A percentile compares a stretch with the other conserved stretches of the same genome.
Conservation (phyloP, 1,140 invertebrate genomes). For the Lucilia cuprina region DNA sequence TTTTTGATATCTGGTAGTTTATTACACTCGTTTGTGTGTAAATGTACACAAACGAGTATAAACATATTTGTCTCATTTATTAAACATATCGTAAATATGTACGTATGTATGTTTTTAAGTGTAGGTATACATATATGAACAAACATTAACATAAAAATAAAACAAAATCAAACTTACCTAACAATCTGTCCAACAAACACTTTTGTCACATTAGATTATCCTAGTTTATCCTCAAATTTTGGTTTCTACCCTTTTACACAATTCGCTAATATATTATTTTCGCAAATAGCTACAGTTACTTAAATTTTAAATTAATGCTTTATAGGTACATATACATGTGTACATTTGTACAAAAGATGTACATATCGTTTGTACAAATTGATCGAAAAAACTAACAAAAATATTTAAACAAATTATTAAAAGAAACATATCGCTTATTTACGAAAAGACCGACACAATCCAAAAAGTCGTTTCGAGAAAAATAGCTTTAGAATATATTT, state of each 20-base stretch:
- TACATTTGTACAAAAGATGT: too few species aligned
- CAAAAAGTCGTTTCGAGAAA: too few species aligned
- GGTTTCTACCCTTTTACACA: constrained; percentile 37
- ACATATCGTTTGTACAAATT: too few species aligned
- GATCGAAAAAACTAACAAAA: too few species aligned
- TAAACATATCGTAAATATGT: not conserved
- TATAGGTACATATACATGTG: too few species aligned
- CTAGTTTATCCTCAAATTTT: constrained; percentile 37
- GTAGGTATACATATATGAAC: not conserved
- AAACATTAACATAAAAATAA: constrained; percentile 17
- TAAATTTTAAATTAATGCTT: too few species aligned
- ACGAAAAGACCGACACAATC: too few species aligned
- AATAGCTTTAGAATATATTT: too few species aligned
- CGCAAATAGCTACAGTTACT: too few species aligned
- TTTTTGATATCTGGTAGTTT: constrained; percentile 17
- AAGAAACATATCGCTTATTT: too few species aligned
- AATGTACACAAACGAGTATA: not conserved
- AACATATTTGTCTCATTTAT: not conserved
- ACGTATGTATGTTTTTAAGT: not conserved
- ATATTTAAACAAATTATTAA: too few species aligned
- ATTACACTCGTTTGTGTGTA: constrained; percentile 24
- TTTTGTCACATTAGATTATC: constrained; percentile 39
- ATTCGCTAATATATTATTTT: not conserved
- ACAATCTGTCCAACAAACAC: constrained; percentile 7
- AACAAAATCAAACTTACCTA: constrained; percentile 3